phyloP scores from a whole-genome alignment of 2,797 vertebrate genomes.

The Vireo griseus region DNA sequence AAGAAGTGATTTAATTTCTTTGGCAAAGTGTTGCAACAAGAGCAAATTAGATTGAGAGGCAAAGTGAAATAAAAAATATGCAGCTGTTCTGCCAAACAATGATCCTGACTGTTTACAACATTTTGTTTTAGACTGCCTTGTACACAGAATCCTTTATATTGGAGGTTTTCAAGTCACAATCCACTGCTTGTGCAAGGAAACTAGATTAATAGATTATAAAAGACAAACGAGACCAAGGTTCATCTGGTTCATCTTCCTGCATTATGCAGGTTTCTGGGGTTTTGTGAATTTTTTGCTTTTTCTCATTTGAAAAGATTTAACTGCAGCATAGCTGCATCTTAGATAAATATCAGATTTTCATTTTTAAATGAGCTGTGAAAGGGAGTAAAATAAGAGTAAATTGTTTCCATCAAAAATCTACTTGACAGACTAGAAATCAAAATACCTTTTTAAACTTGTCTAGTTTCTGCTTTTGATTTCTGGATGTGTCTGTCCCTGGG shows the following conservation, averaged over 20 bases:
- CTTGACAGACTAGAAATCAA: not conserved
- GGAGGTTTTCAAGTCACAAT: slow-evolving; percentile 25
- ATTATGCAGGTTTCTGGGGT: not conserved
- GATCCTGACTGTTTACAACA: slow-evolving; percentile 12
- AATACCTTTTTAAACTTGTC: not conserved
- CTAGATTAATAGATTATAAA: slow-evolving; percentile 40
- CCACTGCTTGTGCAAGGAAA: slow-evolving; percentile 24
- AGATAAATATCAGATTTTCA: not conserved
- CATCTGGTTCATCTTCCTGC: slow-evolving; percentile 3
- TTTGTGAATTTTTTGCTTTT: not conserved
- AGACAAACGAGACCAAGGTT: slow-evolving; percentile 27
- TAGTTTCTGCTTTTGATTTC: slow-evolving; percentile 26
- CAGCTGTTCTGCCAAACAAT: slow-evolving; percentile 50
- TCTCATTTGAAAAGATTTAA: not conserved
- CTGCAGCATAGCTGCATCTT: not conserved
- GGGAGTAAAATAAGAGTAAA: not conserved
- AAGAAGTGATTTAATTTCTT: slow-evolving; percentile 58
- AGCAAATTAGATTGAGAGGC: slow-evolving; percentile 49
- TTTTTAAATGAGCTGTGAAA: not conserved
- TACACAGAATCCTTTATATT: slow-evolving; percentile 53
- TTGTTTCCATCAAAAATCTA: not conserved
- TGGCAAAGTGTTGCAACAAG: slow-evolving; percentile 43
- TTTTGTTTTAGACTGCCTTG: slow-evolving; percentile 16
- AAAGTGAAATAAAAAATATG: slow-evolving; percentile 43
- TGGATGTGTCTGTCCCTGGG: not conserved